A percentile compares a stretch with the other conserved stretches of the same genome.
phyloP scores from a whole-genome alignment of 2,113 vertebrate genomes.

The Calyptomena viridis region DNA sequence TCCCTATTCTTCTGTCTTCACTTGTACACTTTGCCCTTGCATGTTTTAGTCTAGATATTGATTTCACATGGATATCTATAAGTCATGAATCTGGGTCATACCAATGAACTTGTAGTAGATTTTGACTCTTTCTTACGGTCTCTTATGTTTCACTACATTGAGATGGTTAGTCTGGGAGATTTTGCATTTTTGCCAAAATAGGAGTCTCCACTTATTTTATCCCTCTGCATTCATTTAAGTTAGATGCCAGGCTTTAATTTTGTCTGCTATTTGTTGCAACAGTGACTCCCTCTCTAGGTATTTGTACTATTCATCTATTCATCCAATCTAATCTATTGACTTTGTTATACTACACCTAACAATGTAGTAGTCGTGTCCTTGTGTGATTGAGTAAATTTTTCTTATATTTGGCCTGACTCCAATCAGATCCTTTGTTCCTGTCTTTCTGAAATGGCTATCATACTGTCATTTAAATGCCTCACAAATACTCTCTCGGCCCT shows the following conservation, averaged over 20 bases:
- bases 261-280: neutral
- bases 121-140: neutral
- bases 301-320: neutral
- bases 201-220: neutral
- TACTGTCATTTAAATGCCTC: neutral
- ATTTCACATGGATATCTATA: constrained; percentile 8
- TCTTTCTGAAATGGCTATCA: neutral
- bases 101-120: neutral
- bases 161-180: neutral
- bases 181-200: neutral
- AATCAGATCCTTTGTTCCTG: neutral
- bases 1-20: neutral
- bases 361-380: neutral
- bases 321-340: neutral
- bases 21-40: neutral
- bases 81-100: neutral
- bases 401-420: neutral
- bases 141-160: neutral
- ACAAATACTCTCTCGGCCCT: neutral
- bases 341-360: neutral
- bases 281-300: neutral
- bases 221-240: neutral
- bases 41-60: neutral
- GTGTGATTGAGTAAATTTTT: neutral
- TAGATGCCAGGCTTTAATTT: neutral